phyloP scores from a whole-genome alignment of 1,140 invertebrate species.

The Brachystomella parvula region DNA sequence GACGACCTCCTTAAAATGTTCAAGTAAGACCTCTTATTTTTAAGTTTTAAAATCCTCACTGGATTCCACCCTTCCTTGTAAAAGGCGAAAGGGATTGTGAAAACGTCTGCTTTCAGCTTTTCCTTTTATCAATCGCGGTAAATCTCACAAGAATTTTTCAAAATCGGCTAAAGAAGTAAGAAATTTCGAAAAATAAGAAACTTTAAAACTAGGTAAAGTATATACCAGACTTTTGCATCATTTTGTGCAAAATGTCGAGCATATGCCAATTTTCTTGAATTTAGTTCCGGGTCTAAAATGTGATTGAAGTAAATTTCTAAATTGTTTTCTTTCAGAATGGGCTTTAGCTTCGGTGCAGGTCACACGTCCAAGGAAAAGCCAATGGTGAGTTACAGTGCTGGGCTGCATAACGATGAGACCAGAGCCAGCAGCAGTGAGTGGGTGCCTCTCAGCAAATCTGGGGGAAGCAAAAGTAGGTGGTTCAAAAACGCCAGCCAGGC shows the following conservation, averaged over 20 bases:
- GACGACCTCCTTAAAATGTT: conserved; percentile 30
- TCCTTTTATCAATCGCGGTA: too few species aligned
- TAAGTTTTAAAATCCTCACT: not conserved
- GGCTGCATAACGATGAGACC: not conserved
- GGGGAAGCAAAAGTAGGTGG: conserved; percentile 14
- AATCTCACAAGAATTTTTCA: too few species aligned
- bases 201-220: too few species aligned
- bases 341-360: conserved; percentile 25
- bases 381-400: conserved; percentile 14
- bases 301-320: not conserved
- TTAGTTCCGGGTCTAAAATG: not conserved
- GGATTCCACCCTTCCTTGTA: too few species aligned
- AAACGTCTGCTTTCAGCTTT: too few species aligned
- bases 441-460: conserved; percentile 17
- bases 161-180: too few species aligned
- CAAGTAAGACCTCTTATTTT: conserved; percentile 16
- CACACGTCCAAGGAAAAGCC: not conserved
- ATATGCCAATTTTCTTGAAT: not conserved
- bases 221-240: too few species aligned
- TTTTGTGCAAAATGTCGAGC: too few species aligned
- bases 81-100: too few species aligned
- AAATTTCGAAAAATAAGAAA: too few species aligned
- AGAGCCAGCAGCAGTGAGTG: not conserved
- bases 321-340: conserved; percentile 19
- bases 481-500: not conserved